Evolutionary conservation across 2,113 vertebrate genomes (phyloP), one percentile per base, ranked within the genome.

Genomic region (Stercorarius parasiticus): DNA sequence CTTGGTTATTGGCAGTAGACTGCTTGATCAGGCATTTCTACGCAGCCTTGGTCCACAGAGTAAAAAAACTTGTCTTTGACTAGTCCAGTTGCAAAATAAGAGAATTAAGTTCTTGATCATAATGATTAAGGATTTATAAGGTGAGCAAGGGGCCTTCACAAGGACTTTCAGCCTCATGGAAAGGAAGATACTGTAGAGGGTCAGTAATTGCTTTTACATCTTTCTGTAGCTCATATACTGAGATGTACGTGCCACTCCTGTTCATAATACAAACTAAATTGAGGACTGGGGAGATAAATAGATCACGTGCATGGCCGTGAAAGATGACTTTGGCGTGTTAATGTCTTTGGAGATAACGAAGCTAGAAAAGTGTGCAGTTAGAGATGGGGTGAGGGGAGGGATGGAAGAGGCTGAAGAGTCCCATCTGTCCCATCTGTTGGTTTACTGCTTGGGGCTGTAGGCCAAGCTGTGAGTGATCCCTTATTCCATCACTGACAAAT

Each of bases 1-100:
- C 84, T 94, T 91, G 70, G 62, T 77, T 95, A 83, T 88, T 95
- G 94, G 71, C 86, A 85, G 62, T 36, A 87, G 53, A 34, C 18
- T 87, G 74, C 94, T 79, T 94, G 81, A 91, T 93, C 91, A 91
- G 82, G 74, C 38, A 80, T 86, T 97, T 97, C 85, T 70, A 17
- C 38, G 2, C 20, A 85, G 62, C 74, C 42, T 70, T 72, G 61
- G 20, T 91, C 47, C 49, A 20, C 22, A 69, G 69, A 74, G 40
- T 17, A 72, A 73, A 89, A 89, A 93, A 56, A 22, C 22, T 84
- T 90, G 53, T 73, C 73, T 95, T 85, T 42, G 45, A 70, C 14
- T 53, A 93, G 66, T 67, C 53, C 27, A 30, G 11, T 53, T 91
- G 89, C 65, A 91, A 82, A 89, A 43, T 38, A 85, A 76, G 26